Base-by-base conservation (phyloP, 92 coral and sea anemone species). In the Siderastrea siderea region DNA sequence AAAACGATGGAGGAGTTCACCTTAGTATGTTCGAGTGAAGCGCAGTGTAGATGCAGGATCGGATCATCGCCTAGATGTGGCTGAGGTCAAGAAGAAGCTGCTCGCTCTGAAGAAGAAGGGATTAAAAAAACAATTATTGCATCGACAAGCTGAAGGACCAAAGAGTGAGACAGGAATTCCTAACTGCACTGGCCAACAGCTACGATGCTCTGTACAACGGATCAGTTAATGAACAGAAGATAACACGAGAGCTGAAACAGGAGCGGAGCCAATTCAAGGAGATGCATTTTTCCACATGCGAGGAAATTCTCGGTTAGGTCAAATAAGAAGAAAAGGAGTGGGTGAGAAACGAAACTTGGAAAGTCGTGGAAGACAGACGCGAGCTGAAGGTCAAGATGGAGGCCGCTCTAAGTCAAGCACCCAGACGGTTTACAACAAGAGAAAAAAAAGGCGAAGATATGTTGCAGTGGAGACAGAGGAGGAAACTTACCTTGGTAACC, bases 361-460 rank as follows among this genome's bases (percentile, higher is more conserved):
- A 26, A 71, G 15, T 71, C 7, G 81, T 83, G 1, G 87, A 69
- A 43, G 13, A 70, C 81, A 83, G 81, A 44, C 71, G 54, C 13
- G 68, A 71, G 57, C 65, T 83, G 47, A 83, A 83, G 50, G 55
- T 10, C 67, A 83, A 71, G 80, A 5, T 83, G 17, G 68, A 70
- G 6, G 48, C 45, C 66, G 13, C 87, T 26, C 38, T 26, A 26
- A 0, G 38, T 26, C 38, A 26, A 26, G 38, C 38, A 26, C 38
- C 38, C 38, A 26, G 38, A 26, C 38, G 38, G 0, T 26, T 26
- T 26, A 26, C 9, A 70, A 51, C 69, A 38, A 52, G 51, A 83
- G 80, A 47, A 53, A 58, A 68, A 83, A 80, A 83, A 83, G 87
- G 11, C 54, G 70, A 19, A 26, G 38, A 26, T 26, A 26, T 26